These are phyloP conservation scores for Ochlodes sylvanus DNA, from an alignment of 2,888 invertebrate genomes.

Conservation along the genomic window DNA sequence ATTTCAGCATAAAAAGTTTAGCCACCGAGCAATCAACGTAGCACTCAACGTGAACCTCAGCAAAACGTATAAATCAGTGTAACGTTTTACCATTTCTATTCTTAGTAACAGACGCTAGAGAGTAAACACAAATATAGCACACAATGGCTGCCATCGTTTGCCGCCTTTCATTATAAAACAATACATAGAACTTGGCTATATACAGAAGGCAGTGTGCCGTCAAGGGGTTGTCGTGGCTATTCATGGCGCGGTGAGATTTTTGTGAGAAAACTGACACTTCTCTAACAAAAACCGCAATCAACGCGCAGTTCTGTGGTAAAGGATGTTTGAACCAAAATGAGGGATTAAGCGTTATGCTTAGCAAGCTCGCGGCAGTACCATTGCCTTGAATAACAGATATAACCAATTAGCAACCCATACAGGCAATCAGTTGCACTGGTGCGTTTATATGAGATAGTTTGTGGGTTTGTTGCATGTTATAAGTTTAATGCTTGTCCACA, in stretches of 20 bases:
- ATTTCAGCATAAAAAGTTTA: no score
- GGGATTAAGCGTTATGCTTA: not conserved
- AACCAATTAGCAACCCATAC: no score
- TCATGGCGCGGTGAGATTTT: conserved; percentile 24
- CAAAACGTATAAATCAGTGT: not conserved
- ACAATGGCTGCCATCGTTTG: conserved; percentile 22
- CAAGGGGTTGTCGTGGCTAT: conserved; percentile 30
- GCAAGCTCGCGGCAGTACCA: no score
- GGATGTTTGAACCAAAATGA: not conserved
- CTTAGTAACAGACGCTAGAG: not conserved
- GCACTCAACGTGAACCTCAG: no score
- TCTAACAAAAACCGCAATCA: conserved; percentile 31
- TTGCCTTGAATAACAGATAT: no score
- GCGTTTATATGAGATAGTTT: no score
- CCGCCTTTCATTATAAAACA: conserved; percentile 27
- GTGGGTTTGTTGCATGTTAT: no score
- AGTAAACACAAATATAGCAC: conserved; percentile 2
- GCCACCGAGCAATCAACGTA: no score
- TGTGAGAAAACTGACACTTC: conserved; percentile 27
- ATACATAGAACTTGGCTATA: conserved; percentile 26
- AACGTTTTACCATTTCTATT: not conserved
- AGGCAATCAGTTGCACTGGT: no score
- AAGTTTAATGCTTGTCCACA: no score
- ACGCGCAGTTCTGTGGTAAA: conserved; percentile 10
- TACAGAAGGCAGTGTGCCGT: conserved; percentile 22